A percentile compares a stretch with the other conserved stretches of the same genome.
These are phyloP conservation scores for Eulemur albifrons DNA, from an alignment of 2,797 vertebrate genomes.

Conservation along the genomic window DNA sequence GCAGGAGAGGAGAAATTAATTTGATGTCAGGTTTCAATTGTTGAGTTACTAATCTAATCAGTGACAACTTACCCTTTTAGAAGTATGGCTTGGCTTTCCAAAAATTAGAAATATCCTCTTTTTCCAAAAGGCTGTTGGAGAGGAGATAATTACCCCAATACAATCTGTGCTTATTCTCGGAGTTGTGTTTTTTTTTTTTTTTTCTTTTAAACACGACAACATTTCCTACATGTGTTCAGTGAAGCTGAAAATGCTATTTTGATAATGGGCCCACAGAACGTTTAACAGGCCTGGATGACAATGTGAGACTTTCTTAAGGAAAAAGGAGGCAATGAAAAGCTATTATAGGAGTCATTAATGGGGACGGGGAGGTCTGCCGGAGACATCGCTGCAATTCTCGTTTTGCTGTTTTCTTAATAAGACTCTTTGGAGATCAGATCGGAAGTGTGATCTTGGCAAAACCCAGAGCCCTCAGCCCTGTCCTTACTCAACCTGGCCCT, in stretches of 20 bases:
- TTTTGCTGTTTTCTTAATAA: conserved; percentile 84
- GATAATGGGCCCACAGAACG: conserved; percentile 85
- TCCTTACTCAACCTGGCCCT: not conserved
- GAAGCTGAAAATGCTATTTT: conserved; percentile 88
- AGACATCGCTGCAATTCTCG: conserved; percentile 78
- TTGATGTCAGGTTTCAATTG: conserved; percentile 73
- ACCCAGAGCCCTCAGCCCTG: not conserved
- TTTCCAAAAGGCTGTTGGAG: conserved; percentile 80
- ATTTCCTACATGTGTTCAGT: conserved; percentile 86
- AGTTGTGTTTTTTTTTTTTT: conserved; percentile 51
- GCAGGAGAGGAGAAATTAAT: conserved; percentile 55
- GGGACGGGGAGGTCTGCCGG: conserved; percentile 65
- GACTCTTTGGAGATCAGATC: conserved; percentile 77
- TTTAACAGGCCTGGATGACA: conserved; percentile 84
- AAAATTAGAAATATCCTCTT: conserved; percentile 82
- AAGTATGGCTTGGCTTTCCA: conserved; percentile 77
- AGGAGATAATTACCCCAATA: conserved; percentile 85
- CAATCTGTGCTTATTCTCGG: conserved; percentile 83
- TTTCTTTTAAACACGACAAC: conserved; percentile 80
- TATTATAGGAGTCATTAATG: conserved; percentile 85
- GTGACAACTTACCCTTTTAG: conserved; percentile 74
- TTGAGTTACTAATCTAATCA: conserved; percentile 77
- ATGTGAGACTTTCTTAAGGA: conserved; percentile 86
- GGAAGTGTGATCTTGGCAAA: conserved; percentile 72
- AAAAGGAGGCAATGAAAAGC: conserved; percentile 84